These are phyloP conservation scores for Hippocampus kuda DNA, from an alignment of 2,797 vertebrate genomes.

Conservation along the genomic window DNA sequence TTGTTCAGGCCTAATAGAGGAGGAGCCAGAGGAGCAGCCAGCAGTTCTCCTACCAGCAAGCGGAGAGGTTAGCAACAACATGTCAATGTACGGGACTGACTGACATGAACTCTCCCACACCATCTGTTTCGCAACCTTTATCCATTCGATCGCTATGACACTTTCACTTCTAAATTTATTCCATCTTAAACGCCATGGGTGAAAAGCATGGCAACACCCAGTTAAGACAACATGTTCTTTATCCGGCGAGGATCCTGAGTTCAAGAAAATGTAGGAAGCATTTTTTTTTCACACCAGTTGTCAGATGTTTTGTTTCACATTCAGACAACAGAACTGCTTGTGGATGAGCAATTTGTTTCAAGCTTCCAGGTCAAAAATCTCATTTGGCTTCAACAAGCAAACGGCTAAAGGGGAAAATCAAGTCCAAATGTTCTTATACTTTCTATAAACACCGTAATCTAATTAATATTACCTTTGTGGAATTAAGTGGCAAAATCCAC, in stretches of 20 bases:
- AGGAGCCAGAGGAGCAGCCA: constrained; percentile 36
- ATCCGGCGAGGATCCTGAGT: neutral
- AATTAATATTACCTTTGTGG: too few species aligned
- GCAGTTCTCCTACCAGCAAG: constrained; percentile 27
- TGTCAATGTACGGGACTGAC: neutral
- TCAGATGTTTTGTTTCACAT: neutral
- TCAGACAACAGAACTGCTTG: neutral
- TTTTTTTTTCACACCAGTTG: neutral
- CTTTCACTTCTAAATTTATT: constrained; percentile 5
- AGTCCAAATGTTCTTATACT: too few species aligned
- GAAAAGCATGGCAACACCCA: neutral
- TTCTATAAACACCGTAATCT: too few species aligned
- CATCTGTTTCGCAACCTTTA: neutral
- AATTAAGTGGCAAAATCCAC: too few species aligned
- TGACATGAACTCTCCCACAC: neutral
- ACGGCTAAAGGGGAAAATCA: neutral
- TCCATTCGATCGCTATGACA: neutral
- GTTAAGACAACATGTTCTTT: neutral
- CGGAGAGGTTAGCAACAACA: constrained; percentile 43
- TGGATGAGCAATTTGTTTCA: neutral
- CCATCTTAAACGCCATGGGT: neutral
- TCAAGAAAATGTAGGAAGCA: neutral
- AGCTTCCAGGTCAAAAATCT: neutral
- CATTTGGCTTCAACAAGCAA: neutral
- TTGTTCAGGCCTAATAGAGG: constrained; percentile 44